A percentile compares a stretch with the other conserved stretches of the same genome.
These are phyloP conservation scores for Parazoanthus darwini DNA, from an alignment of 92 coral and sea anemone genomes.

Conservation along the genomic window DNA sequence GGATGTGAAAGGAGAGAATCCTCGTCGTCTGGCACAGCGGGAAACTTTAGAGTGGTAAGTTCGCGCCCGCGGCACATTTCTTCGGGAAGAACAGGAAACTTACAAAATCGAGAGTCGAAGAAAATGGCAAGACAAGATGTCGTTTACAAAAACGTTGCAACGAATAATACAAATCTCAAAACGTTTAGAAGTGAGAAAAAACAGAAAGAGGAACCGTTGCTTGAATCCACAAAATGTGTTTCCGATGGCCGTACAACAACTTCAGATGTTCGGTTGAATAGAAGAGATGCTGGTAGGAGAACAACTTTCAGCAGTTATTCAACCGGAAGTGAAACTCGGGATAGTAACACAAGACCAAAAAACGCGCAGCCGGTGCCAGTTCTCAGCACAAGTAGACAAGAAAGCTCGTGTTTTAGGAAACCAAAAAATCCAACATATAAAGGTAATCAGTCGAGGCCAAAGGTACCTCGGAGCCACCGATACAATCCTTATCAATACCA, in stretches of 20 bases:
- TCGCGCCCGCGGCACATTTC: neutral
- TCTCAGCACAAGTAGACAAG: conserved; percentile 10
- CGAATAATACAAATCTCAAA: neutral
- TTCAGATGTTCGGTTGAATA: neutral
- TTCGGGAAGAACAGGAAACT: neutral
- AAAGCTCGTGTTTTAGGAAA: conserved; percentile 1
- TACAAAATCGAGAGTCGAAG: neutral
- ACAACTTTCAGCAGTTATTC: neutral
- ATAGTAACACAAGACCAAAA: neutral
- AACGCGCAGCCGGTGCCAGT: conserved; percentile 14
- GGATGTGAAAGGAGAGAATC: neutral
- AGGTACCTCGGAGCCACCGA: conserved; percentile 9
- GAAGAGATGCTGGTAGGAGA: neutral
- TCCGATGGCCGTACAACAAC: neutral
- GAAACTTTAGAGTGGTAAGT: neutral
- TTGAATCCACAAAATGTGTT: neutral
- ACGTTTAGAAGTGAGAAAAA: neutral
- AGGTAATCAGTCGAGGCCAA: neutral
- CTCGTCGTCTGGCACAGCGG: neutral
- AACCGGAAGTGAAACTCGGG: neutral
- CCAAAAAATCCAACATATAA: conserved; percentile 2
- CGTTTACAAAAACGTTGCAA: neutral
- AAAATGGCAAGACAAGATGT: neutral
- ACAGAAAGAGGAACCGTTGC: neutral
- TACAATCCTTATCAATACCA: conserved; percentile 28